Conservation (phyloP, 2,888 invertebrate species). For the Zaprionus bogoriensis region DNA sequence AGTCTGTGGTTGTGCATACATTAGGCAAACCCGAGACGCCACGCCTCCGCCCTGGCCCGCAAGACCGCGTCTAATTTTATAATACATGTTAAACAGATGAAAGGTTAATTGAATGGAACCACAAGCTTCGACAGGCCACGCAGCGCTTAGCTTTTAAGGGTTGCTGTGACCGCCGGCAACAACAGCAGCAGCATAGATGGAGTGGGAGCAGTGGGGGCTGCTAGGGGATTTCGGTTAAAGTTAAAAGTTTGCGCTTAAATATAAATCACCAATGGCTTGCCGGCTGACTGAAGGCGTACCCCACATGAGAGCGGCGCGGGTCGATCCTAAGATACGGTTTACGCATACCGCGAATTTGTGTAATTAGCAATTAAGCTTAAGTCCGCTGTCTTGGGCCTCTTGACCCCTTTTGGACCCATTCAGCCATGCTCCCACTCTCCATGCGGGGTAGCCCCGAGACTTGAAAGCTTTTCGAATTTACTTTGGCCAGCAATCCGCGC, state of each 20-base stretch:
- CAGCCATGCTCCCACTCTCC: not conserved
- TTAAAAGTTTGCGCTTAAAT: slow-evolving; percentile 76
- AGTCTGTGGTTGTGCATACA: slow-evolving; percentile 72
- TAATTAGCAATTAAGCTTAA: slow-evolving; percentile 73
- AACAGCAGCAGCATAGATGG: slow-evolving; percentile 23
- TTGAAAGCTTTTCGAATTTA: slow-evolving; percentile 59
- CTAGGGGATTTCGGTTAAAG: slow-evolving; percentile 68
- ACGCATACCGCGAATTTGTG: slow-evolving; percentile 70
- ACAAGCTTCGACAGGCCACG: slow-evolving; percentile 72
- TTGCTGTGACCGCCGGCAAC: slow-evolving; percentile 38
- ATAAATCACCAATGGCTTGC: slow-evolving; percentile 71
- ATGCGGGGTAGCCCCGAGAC: slow-evolving; percentile 26
- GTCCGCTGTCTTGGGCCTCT: slow-evolving; percentile 42
- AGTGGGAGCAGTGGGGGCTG: slow-evolving; percentile 26
- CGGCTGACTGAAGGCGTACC: slow-evolving; percentile 50
- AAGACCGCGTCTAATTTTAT: slow-evolving; percentile 76
- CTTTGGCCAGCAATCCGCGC: slow-evolving; percentile 52
- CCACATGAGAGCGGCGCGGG: slow-evolving; percentile 28
- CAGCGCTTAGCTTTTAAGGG: slow-evolving; percentile 65
- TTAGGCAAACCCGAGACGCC: slow-evolving; percentile 46
- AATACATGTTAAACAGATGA: slow-evolving; percentile 77
- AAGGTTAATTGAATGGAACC: slow-evolving; percentile 76
- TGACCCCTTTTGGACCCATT: slow-evolving; percentile 5
- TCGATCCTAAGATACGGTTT: slow-evolving; percentile 46
- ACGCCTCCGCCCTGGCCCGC: slow-evolving; percentile 53